Conservation (phyloP, 2,797 vertebrate genomes). For the Poecilia wingei region DNA sequence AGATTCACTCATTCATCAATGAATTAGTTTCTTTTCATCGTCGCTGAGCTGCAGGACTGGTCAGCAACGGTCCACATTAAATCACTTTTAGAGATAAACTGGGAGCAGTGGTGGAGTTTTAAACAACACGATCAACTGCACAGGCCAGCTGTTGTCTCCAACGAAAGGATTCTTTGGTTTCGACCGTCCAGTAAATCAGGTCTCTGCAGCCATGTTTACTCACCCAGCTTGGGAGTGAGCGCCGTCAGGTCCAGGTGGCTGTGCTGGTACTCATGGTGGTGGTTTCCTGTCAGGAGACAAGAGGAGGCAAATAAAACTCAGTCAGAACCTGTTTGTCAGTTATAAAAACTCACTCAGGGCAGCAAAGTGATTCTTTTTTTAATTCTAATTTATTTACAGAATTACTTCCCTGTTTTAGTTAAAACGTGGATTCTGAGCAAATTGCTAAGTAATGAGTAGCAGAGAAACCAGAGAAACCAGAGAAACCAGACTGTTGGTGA, state of each 20-base stretch:
- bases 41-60: constrained; percentile 24
- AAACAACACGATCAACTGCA: constrained; percentile 53
- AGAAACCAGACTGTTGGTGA: not conserved
- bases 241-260: constrained; percentile 92
- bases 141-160: constrained; percentile 57
- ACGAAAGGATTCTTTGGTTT: constrained; percentile 13
- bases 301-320: constrained; percentile 18
- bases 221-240: constrained; percentile 93
- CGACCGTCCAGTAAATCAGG: not conserved
- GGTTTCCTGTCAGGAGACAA: constrained; percentile 85
- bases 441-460: not conserved
- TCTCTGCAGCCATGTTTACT: constrained; percentile 62
- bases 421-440: not conserved
- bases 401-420: not conserved
- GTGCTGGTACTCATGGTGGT: constrained; percentile 87
- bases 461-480: not conserved
- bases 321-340: not conserved
- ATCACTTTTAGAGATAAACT: constrained; percentile 61
- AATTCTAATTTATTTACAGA: not conserved
- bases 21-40: constrained; percentile 30
- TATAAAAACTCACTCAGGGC: not conserved
- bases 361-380: not conserved
- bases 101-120: constrained; percentile 59
- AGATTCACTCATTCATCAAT: constrained; percentile 34
- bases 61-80: constrained; percentile 36